These are phyloP conservation scores for Cygnus buccinator DNA, from an alignment of 2,113 vertebrate genomes.

Conservation along the genomic window DNA sequence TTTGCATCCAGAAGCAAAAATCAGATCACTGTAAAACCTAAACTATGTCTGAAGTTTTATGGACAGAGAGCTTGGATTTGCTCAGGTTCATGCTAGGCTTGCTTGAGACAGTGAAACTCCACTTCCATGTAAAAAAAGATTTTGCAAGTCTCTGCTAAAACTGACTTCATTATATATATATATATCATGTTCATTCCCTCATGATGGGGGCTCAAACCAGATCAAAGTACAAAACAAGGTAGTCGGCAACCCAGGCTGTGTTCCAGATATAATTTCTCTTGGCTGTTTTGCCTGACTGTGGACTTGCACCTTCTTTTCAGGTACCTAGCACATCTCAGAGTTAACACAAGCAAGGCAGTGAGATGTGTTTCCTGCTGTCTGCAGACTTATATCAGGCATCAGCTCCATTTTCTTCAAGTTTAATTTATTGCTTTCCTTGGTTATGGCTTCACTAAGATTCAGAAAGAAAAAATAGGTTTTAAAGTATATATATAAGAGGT, in stretches of 20 bases:
- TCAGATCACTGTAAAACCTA: neutral
- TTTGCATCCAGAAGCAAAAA: neutral
- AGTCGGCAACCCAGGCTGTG: neutral
- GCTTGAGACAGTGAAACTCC: neutral
- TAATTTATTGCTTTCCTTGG: neutral
- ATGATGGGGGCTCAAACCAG: neutral
- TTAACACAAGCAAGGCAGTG: neutral
- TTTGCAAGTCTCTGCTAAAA: neutral
- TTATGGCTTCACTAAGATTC: neutral
- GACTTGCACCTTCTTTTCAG: neutral
- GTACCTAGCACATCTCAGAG: neutral
- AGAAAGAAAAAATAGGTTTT: neutral
- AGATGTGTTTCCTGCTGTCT: neutral
- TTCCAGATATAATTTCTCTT: neutral
- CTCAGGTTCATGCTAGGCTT: neutral
- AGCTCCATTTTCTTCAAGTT: neutral
- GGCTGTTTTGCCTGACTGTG: rapidly evolving
- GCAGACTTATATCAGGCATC: neutral
- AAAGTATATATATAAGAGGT: rapidly evolving
- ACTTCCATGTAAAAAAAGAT: neutral
- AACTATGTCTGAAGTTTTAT: neutral
- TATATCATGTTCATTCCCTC: neutral
- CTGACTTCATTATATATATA: neutral
- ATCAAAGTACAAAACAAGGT: neutral
- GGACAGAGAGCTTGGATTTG: neutral